Conservation (phyloP, 2,113 vertebrate species). For the Montifringilla adamsi region DNA sequence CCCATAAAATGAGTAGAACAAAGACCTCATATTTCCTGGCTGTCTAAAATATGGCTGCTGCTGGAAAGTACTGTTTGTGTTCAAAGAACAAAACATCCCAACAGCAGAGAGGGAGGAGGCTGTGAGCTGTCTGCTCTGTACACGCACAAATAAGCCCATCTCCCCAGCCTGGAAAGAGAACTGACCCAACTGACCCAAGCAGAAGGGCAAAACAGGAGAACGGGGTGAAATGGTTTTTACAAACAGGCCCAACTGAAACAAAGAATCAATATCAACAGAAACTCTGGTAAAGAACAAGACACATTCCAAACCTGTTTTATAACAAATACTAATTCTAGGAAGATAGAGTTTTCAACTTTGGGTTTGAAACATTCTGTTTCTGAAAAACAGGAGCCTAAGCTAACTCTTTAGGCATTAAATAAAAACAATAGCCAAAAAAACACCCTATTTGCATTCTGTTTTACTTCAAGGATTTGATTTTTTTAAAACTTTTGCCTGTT, state of each 20-base stretch:
- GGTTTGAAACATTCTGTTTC: not conserved
- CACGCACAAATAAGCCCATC: not conserved
- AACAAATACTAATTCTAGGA: not conserved
- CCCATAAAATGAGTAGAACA: not conserved
- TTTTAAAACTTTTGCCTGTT: not conserved
- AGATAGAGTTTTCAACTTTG: not conserved
- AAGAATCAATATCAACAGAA: not conserved
- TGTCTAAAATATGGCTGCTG: not conserved
- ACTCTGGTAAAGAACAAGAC: not conserved
- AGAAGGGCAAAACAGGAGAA: not conserved
- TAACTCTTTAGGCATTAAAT: not conserved
- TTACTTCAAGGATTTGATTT: not conserved
- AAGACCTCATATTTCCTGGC: not conserved
- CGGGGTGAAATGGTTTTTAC: not conserved
- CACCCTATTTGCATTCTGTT: not conserved
- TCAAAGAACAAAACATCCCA: not conserved
- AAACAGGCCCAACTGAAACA: not conserved
- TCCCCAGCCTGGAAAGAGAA: not conserved
- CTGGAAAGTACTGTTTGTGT: not conserved
- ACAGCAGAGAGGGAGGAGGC: not conserved
- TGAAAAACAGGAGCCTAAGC: not conserved
- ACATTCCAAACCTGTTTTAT: not conserved
- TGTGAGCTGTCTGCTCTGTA: not conserved
- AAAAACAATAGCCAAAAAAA: not conserved
- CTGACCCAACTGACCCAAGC: not conserved